Evolutionary conservation across 2,113 vertebrate genomes (phyloP).

Genomic region (Polypterus bichir): DNA sequence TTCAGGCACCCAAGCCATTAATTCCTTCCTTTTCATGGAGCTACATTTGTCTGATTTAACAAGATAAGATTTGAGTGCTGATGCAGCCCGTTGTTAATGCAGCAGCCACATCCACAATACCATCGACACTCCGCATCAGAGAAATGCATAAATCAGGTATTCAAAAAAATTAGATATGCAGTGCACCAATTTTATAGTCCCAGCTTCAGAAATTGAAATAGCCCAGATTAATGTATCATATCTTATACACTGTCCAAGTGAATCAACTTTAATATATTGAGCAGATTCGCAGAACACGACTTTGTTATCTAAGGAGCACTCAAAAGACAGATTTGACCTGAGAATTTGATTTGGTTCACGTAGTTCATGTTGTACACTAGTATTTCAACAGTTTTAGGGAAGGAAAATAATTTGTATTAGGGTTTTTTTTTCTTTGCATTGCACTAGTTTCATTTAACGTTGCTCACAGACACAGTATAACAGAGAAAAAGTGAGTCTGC

Average conservation of each 20-base stretch:
- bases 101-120: constrained; percentile 63
- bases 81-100: constrained; percentile 90
- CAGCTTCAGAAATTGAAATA: constrained; percentile 77
- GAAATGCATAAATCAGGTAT: constrained; percentile 84
- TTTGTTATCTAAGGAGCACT: constrained; percentile 78
- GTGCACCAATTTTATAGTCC: constrained; percentile 84
- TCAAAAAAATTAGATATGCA: constrained; percentile 92
- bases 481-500: constrained; percentile 35
- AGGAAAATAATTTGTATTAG: constrained; percentile 79
- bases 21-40: constrained; percentile 79
- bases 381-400: constrained; percentile 61
- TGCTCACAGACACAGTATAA: constrained; percentile 40
- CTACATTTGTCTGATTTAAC: constrained; percentile 96
- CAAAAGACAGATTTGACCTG: constrained; percentile 72
- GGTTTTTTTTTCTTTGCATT: constrained; percentile 53
- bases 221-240: constrained; percentile 84
- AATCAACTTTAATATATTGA: constrained; percentile 86
- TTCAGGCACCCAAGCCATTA: constrained; percentile 63
- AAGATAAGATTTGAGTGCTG: constrained; percentile 94
- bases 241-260: constrained; percentile 78
- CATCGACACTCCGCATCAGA: constrained; percentile 63
- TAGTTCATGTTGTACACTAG: constrained; percentile 64
- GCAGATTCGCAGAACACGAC: constrained; percentile 81
- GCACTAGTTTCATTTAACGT: constrained; percentile 36
- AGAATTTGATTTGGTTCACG: constrained; percentile 84